Evolutionary conservation across 2,888 invertebrate genomes (phyloP).

Genomic region (Listrodromus nycthemerus): DNA sequence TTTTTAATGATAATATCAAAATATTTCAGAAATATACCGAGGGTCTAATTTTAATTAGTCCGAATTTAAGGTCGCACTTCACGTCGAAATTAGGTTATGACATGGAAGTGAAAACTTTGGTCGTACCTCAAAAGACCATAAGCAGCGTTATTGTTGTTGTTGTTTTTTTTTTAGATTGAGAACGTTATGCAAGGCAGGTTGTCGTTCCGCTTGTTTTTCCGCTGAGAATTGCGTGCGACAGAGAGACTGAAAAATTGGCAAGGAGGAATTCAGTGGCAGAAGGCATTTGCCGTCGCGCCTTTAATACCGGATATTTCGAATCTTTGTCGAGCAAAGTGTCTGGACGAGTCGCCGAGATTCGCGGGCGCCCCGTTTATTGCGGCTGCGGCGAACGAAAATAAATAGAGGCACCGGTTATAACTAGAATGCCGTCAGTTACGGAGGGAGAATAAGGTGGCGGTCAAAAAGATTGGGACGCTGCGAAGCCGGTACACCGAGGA

Average conservation of each 20-base stretch:
- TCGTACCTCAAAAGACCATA: no score
- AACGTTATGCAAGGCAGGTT: no score
- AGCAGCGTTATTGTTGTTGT: no score
- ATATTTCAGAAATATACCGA: no score
- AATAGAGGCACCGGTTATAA: conserved; percentile 34
- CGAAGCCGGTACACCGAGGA: background rate
- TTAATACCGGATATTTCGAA: conserved; percentile 13
- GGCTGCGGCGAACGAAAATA: conserved; percentile 72
- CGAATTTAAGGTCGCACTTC: no score
- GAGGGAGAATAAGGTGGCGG: conserved; percentile 14
- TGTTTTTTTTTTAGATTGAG: no score
- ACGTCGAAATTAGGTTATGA: no score
- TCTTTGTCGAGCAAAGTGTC: conserved; percentile 71
- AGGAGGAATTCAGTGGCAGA: background rate
- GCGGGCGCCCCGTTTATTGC: conserved; percentile 72
- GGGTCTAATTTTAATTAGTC: no score
- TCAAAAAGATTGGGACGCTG: conserved; percentile 11
- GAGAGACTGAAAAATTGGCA: conserved; percentile 5
- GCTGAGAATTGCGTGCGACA: background rate
- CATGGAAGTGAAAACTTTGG: no score
- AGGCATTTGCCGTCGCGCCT: background rate
- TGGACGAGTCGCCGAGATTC: conserved; percentile 69
- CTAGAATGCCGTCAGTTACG: background rate
- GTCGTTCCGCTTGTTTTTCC: background rate
- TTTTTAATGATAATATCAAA: no score